phyloP scores from a whole-genome alignment of 2,888 invertebrate species.

The Parapristionchus giblindavisi region DNA sequence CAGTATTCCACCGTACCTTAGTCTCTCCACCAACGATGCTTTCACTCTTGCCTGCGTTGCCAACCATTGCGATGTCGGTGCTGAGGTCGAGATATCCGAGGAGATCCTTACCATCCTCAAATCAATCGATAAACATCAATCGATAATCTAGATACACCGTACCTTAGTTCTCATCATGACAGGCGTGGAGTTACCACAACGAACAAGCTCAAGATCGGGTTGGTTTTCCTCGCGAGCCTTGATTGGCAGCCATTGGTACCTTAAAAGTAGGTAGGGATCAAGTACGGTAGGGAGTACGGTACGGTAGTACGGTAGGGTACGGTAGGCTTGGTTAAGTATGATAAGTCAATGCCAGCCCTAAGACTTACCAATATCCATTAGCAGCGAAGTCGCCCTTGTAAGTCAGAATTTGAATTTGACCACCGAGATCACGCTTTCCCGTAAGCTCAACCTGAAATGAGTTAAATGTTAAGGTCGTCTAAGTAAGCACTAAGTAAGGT shows the following conservation, averaged over 20 bases:
- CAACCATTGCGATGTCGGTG: constrained; percentile 52
- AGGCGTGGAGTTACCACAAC: constrained; percentile 57
- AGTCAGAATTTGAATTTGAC: constrained; percentile 59
- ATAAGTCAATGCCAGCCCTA: no score
- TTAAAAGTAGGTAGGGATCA: constrained; percentile 35
- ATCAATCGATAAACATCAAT: neutral
- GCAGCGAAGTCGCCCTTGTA: constrained; percentile 55
- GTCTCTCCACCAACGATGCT: constrained; percentile 50
- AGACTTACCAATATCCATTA: constrained; percentile 48
- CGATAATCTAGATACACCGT: neutral
- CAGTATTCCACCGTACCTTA: constrained; percentile 39
- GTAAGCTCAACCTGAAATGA: constrained; percentile 47
- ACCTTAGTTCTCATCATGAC: constrained; percentile 49
- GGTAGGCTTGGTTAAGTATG: no score
- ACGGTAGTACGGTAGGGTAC: neutral
- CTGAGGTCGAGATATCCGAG: constrained; percentile 54
- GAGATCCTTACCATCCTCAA: constrained; percentile 46
- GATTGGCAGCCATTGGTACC: constrained; percentile 59
- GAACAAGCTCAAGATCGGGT: constrained; percentile 41
- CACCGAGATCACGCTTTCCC: constrained; percentile 55
- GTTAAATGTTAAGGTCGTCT: neutral
- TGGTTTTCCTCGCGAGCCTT: constrained; percentile 42
- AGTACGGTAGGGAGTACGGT: no score
- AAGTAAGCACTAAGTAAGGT: no score
- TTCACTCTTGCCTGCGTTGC: constrained; percentile 50